Base-by-base conservation (phyloP, 2,888 invertebrate species). In the Lacanobia oleracea region DNA sequence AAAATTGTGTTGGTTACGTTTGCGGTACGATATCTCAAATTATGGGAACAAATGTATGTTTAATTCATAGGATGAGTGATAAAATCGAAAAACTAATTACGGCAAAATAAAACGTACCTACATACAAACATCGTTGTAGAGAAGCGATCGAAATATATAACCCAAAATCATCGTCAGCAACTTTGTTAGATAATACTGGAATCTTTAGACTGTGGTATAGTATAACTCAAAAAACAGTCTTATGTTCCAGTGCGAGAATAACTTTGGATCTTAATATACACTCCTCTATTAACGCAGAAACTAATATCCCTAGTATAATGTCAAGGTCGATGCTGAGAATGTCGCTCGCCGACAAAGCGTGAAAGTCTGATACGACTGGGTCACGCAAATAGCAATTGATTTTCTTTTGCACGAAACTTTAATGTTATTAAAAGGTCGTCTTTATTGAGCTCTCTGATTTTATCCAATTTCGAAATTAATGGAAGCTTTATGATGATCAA, bases 281-380 rank as follows among this genome's bases (percentile, higher is more conserved):
- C 37, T 59, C 23, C 53, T 54, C 54, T 69, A 63, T 57, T 77
- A 73, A 60, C 56, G 48, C 59, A 62, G 56, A 79, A 75, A 73
- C 60, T 72, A 72, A 76, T 75, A 81, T 74, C 70, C 69, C 66
- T 70, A 23, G 18, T 74, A 60, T 71, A 85, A 85, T 85, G 84
- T 85, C 85, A 85, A 86, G 85, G 85, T 51, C 79, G 62, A 60
- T 12, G 56, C 68, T 43, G 69, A 74, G 69, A 82, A 85, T 75
- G 75, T 77, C 86, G 72, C 70, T 68, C 72, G 67, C 50, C 56
- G 72, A 69, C 77, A 70, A 74, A 78, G 63, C 68, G 69, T 75
- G 66, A 75, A 76, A 73, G 70, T 53, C 66, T 78, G 70, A 78
- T 72, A 74, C 50, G 57, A 60, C 67, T 67, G 72, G 61, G 64